Base-by-base conservation (phyloP, 2,797 vertebrate species). In the Sphenopsis melanotis region DNA sequence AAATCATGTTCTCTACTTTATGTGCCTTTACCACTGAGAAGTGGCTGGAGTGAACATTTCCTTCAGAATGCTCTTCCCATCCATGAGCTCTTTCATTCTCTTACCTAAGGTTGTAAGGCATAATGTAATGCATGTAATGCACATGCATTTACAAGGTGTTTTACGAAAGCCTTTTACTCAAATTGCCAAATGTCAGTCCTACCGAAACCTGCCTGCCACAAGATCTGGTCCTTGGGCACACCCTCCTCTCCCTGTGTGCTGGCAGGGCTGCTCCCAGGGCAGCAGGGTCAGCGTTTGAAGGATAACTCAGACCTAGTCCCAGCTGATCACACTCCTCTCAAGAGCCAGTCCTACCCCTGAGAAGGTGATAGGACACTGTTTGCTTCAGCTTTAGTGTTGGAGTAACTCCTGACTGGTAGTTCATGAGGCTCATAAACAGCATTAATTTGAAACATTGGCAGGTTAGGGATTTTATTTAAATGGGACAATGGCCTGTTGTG, bases 231-330 rank as follows among this genome's bases (percentile, higher is more conserved):
- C 37, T 60, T 50, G 60, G 44, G 37, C 59, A 37, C 0, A 0
- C 14, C 9, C 0, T 3, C 9, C 29, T 27, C 42, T 76, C 36
- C 2, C 0, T 27, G 30, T 42, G 34, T 53, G 37, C 69, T 53
- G 70, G 49, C 7, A 0, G 19, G 57, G 10, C 8, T 15, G 12
- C 47, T 79, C 36, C 9, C 14, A 19, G 68, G 55, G n/a, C 59
- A 57, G 50, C 30, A 26, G 30, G 57, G 32, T 36, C 56, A n/a
- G 65, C 32, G 11, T 56, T 53, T 69, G 72, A 27, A 47, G 46
- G 52, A 3, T 9, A 86, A 12, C 59, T 86, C 34, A 23, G 6
- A 63, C 36, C 60, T 12, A 12, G 50, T 63, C 36, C 52, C 47
- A 50, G 59, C 1, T 72, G 78, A 41, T 68, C 2, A 1, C 22